Evolutionary conservation across 2,888 invertebrate species (phyloP), one percentile per base, ranked within the genome.

Genomic region (Lamellibrachia satsuma): DNA sequence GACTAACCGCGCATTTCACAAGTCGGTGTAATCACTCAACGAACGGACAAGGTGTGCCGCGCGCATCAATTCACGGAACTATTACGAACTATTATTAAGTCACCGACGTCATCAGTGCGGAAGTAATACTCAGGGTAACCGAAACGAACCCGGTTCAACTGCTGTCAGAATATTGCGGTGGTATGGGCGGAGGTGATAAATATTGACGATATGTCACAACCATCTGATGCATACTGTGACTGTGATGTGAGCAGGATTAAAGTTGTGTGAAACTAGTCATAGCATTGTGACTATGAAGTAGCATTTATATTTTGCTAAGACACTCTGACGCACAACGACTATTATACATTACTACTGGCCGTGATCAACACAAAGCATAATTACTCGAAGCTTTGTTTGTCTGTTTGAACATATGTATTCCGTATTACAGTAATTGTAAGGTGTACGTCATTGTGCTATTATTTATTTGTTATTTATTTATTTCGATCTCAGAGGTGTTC

Each of bases 391-490:
- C n/a, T 75, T 22, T 75, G 39, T 1, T 39, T 39, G 39, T 39
- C 39, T 39, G 2, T 75, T 75, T 75, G 11, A 75, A 75, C n/a
- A n/a, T 75, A 75, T 15, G 75, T 75, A n/a, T 22, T 75, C 3
- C 3, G 3, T 75, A 4, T 75, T 75, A n/a, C n/a, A 75, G 15
- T 75, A 75, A 15, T 75, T 22, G 22, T 15, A 75, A 75, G 75
- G 75, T 75, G 4, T 75, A 75, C 75, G n/a, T 39, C n/a, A 75
- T 75, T 15, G 22, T 75, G 57, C 39, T 57, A 15, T 22, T 75
- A 75, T 75, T 75, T 75, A 75, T 75, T 15, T 75, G 22, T 75
- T 75, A 75, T 75, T 75, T 75, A 75, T 75, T 75, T 75, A 75
- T 75, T n/a, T 75, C n/a, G 75, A 75, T 75, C 22, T 75, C 75